Evolutionary conservation across 1,140 invertebrate genomes (phyloP).

Genomic region (Arion vulgaris): DNA sequence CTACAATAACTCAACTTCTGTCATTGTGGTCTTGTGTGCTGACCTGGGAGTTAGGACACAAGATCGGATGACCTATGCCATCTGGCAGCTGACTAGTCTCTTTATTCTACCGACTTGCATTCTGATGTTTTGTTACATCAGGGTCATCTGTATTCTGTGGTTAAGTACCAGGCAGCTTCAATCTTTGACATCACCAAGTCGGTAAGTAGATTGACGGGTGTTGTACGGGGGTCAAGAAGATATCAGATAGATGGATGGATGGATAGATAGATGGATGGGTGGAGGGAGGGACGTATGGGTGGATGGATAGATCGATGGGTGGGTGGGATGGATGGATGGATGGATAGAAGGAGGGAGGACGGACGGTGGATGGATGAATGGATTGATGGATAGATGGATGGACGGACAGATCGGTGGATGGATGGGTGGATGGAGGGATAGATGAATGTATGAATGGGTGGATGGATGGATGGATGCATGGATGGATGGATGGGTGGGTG

Average conservation of each 20-base stretch:
- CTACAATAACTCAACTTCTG: slow-evolving; percentile 68
- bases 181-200: slow-evolving; percentile 51
- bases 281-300: neutral
- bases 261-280: neutral
- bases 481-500: neutral
- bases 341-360: slow-evolving; percentile 15
- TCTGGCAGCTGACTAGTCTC: slow-evolving; percentile 75
- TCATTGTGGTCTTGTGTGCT: slow-evolving; percentile 71
- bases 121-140: slow-evolving; percentile 76
- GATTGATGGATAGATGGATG: neutral
- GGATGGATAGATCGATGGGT: neutral
- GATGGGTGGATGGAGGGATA: neutral
- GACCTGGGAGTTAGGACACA: slow-evolving; percentile 58
- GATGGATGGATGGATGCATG: neutral
- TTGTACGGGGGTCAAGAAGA: neutral
- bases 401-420: neutral
- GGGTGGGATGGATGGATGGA: neutral
- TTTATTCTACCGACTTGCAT: slow-evolving; percentile 74
- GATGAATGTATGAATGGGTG: neutral
- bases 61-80: slow-evolving; percentile 66
- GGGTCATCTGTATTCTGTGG: slow-evolving; percentile 77
- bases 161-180: slow-evolving; percentile 72
- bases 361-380: neutral
- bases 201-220: neutral
- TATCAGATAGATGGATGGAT: neutral